These are phyloP conservation scores for Pinna nobilis DNA, from an alignment of 1,140 invertebrate genomes.

Conservation along the genomic window DNA sequence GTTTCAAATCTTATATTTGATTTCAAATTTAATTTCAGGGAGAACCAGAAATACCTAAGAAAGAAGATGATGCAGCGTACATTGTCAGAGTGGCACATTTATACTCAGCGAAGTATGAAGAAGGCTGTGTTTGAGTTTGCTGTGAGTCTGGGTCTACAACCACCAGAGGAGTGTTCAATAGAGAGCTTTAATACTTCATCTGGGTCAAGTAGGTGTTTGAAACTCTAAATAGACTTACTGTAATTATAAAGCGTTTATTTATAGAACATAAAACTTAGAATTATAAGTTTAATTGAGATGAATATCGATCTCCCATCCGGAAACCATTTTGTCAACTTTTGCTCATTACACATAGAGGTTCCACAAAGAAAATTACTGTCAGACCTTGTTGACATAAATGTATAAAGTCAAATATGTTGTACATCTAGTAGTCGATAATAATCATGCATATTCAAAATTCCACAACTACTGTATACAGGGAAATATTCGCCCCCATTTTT, in stretches of 20 bases:
- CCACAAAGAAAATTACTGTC: too few species aligned
- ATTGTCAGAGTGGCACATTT: constrained; percentile 36
- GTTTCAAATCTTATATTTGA: neutral
- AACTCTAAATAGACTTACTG: neutral
- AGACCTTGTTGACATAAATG: too few species aligned
- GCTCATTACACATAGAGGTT: too few species aligned
- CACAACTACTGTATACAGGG: too few species aligned
- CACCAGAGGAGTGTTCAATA: constrained; percentile 2
- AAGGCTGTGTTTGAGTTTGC: constrained; percentile 45
- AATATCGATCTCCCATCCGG: too few species aligned
- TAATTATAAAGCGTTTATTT: neutral
- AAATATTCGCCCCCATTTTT: too few species aligned
- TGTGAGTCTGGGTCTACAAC: constrained; percentile 37
- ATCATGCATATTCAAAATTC: too few species aligned
- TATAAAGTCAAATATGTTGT: too few species aligned
- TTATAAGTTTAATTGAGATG: too few species aligned
- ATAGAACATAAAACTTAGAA: too few species aligned
- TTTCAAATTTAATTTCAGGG: constrained; percentile 25
- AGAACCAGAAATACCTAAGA: constrained; percentile 34
- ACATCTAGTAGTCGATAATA: too few species aligned
- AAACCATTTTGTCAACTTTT: too few species aligned
- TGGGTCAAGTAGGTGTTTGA: constrained; percentile 20
- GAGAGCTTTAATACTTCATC: neutral
- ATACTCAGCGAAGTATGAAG: constrained; percentile 18
- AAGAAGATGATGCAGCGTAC: constrained; percentile 23